Base-by-base conservation (phyloP, 2,888 invertebrate genomes). In the Synergus laeviventris region DNA sequence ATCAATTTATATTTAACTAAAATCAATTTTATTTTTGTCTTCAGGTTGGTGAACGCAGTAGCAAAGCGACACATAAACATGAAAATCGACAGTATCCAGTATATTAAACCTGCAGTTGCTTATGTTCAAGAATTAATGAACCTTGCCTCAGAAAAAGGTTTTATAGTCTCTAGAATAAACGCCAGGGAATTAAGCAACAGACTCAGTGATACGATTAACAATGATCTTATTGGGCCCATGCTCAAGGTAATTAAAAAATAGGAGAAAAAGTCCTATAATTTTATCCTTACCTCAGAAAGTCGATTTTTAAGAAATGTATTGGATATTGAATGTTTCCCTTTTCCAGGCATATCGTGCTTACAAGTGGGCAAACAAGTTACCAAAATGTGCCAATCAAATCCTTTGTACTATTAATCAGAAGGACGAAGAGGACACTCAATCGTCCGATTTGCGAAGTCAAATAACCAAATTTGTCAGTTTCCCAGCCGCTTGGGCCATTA, bases 171-270 rank as follows among this genome's bases (percentile, higher is more conserved):
- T 21, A 92, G 92, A 74, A 93, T 94, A 56, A 95, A 95, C 87
- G 94, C 95, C 84, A 93, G 93, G 84, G 95, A 95, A 76, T 91
- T 97, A 11, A 95, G 95, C 14, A 94, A 95, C 89, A 94, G 94
- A 84, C 90, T 97, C 79, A 95, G 96, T 0, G 95, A 96, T 87
- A 95, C 95, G 1, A 93, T 97, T 73, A 97, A 97, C 90, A 91
- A 96, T 86, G 96, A 97, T 91, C 93, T 97, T 78, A 95, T 97
- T 74, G 96, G 96, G 87, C 96, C 96, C 0, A 93, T 96, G 38
- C 93, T 96, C n/a, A 93, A 89, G 86, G 90, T 90, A 85, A 82
- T 59, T 64, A 56, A 16, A 56, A 73, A 36, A n/a, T 38, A 39
- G 39, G 24, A 70, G 42, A 39, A 64, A 76, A 56, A 66, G 18